phyloP scores from a whole-genome alignment of 2,888 invertebrate species.

The Conomelus anceps region DNA sequence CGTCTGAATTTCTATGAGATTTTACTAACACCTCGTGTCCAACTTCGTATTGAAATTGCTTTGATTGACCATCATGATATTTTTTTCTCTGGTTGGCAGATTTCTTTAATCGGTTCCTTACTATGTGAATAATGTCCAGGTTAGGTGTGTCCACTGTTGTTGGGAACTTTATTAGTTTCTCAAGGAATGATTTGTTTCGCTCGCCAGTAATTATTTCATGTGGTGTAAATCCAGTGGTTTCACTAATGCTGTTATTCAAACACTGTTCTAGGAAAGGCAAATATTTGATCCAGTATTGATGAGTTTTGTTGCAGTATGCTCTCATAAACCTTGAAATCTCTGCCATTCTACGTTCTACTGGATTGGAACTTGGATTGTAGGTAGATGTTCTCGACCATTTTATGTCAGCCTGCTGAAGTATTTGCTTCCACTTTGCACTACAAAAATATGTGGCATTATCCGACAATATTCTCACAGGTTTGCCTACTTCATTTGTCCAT shows the following conservation, averaged over 20 bases:
- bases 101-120: too few species aligned
- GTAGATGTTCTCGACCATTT: neutral
- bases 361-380: neutral
- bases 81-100: too few species aligned
- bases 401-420: neutral
- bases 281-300: neutral
- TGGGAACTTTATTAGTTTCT: neutral
- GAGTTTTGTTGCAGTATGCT: neutral
- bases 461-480: neutral
- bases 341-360: neutral
- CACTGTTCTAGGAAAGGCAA: neutral
- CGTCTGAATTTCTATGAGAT: too few species aligned
- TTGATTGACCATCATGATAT: too few species aligned
- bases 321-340: neutral
- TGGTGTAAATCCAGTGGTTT: neutral
- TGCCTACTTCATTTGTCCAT: neutral
- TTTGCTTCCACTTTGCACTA: neutral
- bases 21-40: too few species aligned
- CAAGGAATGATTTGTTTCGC: neutral
- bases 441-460: neutral
- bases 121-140: neutral
- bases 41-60: too few species aligned
- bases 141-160: neutral
- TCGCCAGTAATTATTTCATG: neutral
- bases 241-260: neutral